Evolutionary conservation across 2,888 invertebrate species (phyloP).

Genomic region (Exocentrus adspersus): DNA sequence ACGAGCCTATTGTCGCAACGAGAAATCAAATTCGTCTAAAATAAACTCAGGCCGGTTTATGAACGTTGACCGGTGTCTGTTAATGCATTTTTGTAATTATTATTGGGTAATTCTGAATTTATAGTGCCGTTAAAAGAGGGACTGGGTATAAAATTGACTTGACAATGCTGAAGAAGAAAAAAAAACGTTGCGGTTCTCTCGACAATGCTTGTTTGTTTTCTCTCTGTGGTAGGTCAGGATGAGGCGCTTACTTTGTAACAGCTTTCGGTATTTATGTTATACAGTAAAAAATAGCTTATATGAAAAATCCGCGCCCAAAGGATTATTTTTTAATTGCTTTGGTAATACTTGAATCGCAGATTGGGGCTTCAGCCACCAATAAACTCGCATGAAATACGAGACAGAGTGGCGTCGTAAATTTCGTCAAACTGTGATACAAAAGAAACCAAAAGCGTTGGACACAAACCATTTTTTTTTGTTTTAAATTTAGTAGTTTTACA

Average conservation of each 20-base stretch:
- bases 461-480: background rate
- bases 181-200: background rate
- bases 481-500: too few relatives aligned
- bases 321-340: conserved; percentile 22
- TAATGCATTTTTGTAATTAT: conserved; percentile 28
- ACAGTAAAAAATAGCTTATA: too few relatives aligned
- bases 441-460: conserved; percentile 9
- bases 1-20: conserved; percentile 24
- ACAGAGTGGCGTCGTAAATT: conserved; percentile 44
- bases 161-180: conserved; percentile 8
- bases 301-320: conserved; percentile 7
- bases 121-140: conserved; percentile 14
- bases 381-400: conserved; percentile 43
- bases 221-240: background rate
- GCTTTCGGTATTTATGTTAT: too few relatives aligned
- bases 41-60: conserved; percentile 22
- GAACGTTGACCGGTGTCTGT: conserved; percentile 12
- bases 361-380: conserved; percentile 29
- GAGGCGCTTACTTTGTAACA: too few relatives aligned
- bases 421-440: conserved; percentile 12
- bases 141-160: conserved; percentile 17
- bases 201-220: background rate
- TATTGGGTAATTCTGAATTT: conserved; percentile 23
- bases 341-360: conserved; percentile 23
- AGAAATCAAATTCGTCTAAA: conserved; percentile 30